Percentiles rank a stretch among this genome's conserved stretches.
phyloP scores from a whole-genome alignment of 2,797 vertebrate genomes.

The Dermochelys coriacea region DNA sequence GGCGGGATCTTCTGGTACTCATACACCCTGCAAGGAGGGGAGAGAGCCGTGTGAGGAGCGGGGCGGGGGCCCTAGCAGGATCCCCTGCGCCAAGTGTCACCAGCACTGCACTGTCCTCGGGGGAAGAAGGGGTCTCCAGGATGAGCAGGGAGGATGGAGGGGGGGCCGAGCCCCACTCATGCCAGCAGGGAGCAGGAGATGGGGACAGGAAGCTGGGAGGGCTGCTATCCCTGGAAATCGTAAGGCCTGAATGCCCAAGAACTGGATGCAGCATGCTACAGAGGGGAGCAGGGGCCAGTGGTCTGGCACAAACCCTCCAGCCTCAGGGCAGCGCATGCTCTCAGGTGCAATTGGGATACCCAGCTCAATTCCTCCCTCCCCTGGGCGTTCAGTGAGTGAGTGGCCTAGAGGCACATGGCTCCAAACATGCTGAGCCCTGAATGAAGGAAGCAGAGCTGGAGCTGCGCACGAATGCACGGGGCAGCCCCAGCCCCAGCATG shows the following conservation, averaged over 20 bases:
- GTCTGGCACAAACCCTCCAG: background rate
- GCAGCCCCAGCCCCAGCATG: too few species aligned
- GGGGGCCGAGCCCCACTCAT: background rate
- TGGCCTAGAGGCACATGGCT: too few species aligned
- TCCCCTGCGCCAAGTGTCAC: background rate
- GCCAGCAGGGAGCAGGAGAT: fast-evolving
- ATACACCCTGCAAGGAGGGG: conserved; percentile 31
- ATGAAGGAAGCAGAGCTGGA: too few species aligned
- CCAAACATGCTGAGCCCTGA: too few species aligned
- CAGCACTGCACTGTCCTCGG: background rate
- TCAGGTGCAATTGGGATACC: too few species aligned
- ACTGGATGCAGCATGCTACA: background rate
- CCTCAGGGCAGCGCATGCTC: background rate
- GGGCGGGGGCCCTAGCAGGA: background rate
- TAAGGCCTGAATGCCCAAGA: background rate
- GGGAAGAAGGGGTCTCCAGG: background rate
- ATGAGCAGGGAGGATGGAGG: too few species aligned
- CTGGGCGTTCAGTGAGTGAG: background rate
- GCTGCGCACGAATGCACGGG: too few species aligned
- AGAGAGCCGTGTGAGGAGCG: fast-evolving
- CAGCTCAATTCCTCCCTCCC: background rate
- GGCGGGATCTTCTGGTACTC: conserved; percentile 72
- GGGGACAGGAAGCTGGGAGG: background rate
- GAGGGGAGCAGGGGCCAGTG: background rate
- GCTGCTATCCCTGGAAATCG: background rate